phyloP scores from a whole-genome alignment of 2,888 invertebrate genomes.

The Chelonus formosanus region DNA sequence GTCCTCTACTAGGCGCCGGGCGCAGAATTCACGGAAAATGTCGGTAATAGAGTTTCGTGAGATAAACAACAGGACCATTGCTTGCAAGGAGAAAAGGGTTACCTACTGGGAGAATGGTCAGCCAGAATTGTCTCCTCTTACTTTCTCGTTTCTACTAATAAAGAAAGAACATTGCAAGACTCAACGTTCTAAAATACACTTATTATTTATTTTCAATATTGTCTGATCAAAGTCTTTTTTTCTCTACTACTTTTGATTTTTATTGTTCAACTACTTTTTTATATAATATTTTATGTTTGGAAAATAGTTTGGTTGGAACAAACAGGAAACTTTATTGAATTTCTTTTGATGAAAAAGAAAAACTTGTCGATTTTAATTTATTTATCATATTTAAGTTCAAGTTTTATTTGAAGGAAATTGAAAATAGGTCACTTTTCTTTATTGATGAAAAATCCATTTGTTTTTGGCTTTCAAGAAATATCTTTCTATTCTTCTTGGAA shows the following conservation, averaged over 20 bases:
- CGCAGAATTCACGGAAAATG: constrained; percentile 46
- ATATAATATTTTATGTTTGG: constrained; percentile 3
- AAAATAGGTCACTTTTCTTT: too few species aligned
- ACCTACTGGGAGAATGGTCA: constrained; percentile 41
- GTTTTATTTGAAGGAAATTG: too few species aligned
- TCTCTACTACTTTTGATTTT: constrained; percentile 10
- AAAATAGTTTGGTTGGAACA: not conserved
- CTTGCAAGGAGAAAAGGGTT: constrained; percentile 36
- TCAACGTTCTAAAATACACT: not conserved
- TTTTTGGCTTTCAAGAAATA: too few species aligned
- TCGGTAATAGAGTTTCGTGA: constrained; percentile 61
- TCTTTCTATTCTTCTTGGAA: too few species aligned
- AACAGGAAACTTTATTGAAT: too few species aligned
- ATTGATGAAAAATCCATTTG: too few species aligned
- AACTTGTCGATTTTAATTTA: too few species aligned
- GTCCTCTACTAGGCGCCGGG: constrained; percentile 35
- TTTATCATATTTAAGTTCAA: too few species aligned
- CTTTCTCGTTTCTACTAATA: constrained; percentile 9
- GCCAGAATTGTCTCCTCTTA: constrained; percentile 10
- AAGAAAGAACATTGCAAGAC: not conserved
- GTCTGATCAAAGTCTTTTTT: constrained; percentile 4
- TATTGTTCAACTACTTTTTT: not conserved
- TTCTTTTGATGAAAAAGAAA: too few species aligned
- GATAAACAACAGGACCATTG: constrained; percentile 51
- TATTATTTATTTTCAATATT: constrained; percentile 16